A percentile compares a stretch with the other conserved stretches of the same genome.
Conservation (phyloP, 2,113 vertebrate species). For the Accipiter virgatus region DNA sequence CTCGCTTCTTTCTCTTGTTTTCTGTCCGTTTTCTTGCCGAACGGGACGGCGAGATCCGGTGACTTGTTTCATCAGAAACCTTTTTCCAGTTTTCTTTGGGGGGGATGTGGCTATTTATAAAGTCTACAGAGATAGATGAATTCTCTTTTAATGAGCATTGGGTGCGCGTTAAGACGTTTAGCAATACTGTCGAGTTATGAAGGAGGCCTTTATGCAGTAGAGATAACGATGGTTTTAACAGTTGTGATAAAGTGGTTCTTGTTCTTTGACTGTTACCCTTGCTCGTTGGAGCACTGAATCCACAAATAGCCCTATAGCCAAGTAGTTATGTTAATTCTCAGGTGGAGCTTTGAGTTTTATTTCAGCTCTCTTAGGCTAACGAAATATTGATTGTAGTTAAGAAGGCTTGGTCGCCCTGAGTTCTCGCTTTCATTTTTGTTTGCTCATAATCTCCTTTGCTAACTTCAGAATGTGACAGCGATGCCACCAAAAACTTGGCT, state of each 20-base stretch:
- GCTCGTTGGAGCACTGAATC: neutral
- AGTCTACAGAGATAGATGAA: neutral
- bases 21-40: neutral
- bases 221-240: neutral
- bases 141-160: neutral
- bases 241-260: neutral
- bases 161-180: neutral
- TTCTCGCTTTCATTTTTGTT: neutral
- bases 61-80: neutral
- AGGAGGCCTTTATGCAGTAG: neutral
- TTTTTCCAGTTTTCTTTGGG: neutral
- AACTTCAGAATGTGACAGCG: neutral
- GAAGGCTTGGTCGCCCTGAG: neutral
- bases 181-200: neutral
- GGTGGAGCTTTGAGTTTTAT: neutral
- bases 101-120: neutral
- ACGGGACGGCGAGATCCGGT: neutral
- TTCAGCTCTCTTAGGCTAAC: neutral
- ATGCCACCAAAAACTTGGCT: neutral
- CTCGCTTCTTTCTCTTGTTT: no score
- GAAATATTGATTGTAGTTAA: neutral
- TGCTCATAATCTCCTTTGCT: neutral
- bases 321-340: neutral
- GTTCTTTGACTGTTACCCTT: neutral
- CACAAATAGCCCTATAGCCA: neutral